Conservation (phyloP, 2,888 invertebrate species). For the Ommatoiulus sabulosus region DNA sequence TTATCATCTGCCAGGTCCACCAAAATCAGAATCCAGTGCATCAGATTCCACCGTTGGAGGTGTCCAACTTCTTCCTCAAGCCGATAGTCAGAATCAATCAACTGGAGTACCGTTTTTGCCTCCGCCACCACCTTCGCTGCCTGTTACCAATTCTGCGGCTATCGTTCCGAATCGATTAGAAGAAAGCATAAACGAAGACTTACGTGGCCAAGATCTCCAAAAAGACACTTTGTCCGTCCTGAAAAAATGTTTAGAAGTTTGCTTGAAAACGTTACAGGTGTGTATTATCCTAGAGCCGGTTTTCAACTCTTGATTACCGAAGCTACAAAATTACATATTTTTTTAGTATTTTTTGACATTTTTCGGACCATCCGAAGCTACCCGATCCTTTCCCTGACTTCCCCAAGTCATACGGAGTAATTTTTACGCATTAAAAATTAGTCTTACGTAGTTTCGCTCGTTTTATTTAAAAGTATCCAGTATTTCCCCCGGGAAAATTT, state of each 20-base stretch:
- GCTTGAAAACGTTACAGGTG: slow-evolving; percentile 38
- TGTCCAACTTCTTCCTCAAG: not conserved
- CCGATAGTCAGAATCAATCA: not conserved
- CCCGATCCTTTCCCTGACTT: too few relatives aligned
- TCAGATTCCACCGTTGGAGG: not conserved
- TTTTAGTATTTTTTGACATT: too few relatives aligned
- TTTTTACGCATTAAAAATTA: too few relatives aligned
- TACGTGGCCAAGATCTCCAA: not conserved
- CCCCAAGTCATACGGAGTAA: too few relatives aligned
- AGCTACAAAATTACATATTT: too few relatives aligned
- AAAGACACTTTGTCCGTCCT: not conserved
- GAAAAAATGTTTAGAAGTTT: not conserved
- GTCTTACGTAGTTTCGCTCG: too few relatives aligned
- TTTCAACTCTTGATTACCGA: too few relatives aligned
- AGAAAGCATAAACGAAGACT: not conserved
- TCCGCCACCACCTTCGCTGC: slow-evolving; percentile 20
- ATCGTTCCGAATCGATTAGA: not conserved
- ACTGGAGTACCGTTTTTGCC: not conserved
- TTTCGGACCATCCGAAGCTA: too few relatives aligned
- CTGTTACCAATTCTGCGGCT: not conserved
- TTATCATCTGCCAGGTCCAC: not conserved
- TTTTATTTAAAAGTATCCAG: too few relatives aligned
- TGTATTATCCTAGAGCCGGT: not conserved
- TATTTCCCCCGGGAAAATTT: too few relatives aligned
- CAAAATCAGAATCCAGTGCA: not conserved